These are phyloP conservation scores for Troides oblongomaculatus DNA, from an alignment of 2,888 invertebrate genomes.

Conservation along the genomic window DNA sequence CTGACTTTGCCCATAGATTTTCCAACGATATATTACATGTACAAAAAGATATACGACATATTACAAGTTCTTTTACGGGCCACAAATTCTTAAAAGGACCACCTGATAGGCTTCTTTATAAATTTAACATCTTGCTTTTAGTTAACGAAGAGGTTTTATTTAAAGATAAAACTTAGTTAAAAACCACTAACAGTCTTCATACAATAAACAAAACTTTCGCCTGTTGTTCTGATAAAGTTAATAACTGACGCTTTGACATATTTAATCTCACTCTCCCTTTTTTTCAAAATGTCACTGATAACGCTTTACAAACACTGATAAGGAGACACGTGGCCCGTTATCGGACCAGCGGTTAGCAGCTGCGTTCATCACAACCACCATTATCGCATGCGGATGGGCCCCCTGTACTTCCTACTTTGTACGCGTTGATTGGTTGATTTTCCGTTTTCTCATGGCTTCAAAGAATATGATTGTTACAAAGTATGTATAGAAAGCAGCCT, in stretches of 20 bases:
- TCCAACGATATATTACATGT: too few species aligned
- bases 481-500: too few species aligned
- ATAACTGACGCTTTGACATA: background rate
- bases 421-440: slow-evolving; percentile 33
- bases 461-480: background rate
- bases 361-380: slow-evolving; percentile 43
- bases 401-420: slow-evolving; percentile 45
- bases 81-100: too few species aligned
- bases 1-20: too few species aligned
- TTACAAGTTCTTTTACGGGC: too few species aligned
- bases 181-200: too few species aligned
- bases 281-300: slow-evolving; percentile 13
- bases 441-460: slow-evolving; percentile 28
- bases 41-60: too few species aligned
- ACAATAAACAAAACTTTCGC: too few species aligned
- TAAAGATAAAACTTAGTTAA: too few species aligned
- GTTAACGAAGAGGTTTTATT: too few species aligned
- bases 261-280: slow-evolving; percentile 17
- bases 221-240: background rate
- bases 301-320: slow-evolving; percentile 31
- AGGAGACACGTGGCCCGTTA: slow-evolving; percentile 41
- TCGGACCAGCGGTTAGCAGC: slow-evolving; percentile 40
- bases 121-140: too few species aligned
- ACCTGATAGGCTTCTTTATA: too few species aligned
- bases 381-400: slow-evolving; percentile 43